Base-by-base conservation (phyloP, 2,113 vertebrate species). In the Corythoichthys intestinalis region DNA sequence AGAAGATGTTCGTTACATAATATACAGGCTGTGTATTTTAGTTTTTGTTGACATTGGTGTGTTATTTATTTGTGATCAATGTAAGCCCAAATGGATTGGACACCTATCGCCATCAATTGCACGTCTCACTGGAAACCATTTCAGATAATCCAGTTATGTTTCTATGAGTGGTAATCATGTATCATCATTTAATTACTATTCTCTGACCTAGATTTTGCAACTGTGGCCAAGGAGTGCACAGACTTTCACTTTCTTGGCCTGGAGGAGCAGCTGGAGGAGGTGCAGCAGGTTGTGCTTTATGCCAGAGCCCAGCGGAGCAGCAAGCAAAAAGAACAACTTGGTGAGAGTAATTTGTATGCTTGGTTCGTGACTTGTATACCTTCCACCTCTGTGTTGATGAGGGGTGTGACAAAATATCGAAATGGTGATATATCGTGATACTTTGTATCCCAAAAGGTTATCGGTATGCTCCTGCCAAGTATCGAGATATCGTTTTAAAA, bases 241-340 rank as follows among this genome's bases (percentile, higher is more conserved):
- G 90, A 99, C 78, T 98, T 99, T 88, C 97, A 99, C 85, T 98
- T 98, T 73, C 93, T 90, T 14, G 89, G 92, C 52, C 91, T 98
- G 81, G 95, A 96, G 73, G 93, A 94, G 79, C 97, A 98, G 81
- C 88, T 99, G 84, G 94, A 97, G 74, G 87, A 95, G 82, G 92
- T 98, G 81, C 97, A 99, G 90, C 95, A 97, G 90, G 94, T 97
- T 88, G 92, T 95, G 82, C 94, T 98, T 59, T 97, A 95, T 28
- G 96, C 95, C 17, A 90, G 96, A 84, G 93, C 93, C 35, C 95
- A 98, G 80, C 89, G 93, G 73, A 94, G 86, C 89, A 95, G 90
- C 90, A 96, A 96, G 73, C 81, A 88, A 10, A 96, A 92, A 75
- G 92, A 93, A 13, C 91, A 91, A 41, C 86, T 88, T 0, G 95